These are phyloP conservation scores for Xylocopa sonorina DNA, from an alignment of 1,140 invertebrate species.

Conservation along the genomic window DNA sequence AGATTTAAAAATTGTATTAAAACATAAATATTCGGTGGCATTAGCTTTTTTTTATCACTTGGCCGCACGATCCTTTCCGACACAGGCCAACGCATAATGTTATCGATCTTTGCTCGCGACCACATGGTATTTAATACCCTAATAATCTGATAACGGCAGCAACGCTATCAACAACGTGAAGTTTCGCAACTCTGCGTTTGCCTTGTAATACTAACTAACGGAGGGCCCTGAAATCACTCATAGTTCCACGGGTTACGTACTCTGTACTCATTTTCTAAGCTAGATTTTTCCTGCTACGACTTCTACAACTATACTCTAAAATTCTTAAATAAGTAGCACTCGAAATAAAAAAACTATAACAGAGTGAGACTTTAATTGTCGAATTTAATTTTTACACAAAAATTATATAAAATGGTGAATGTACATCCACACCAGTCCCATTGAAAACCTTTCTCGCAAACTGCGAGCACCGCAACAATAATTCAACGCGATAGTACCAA, in stretches of 20 bases:
- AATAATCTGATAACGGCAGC: conserved; percentile 61
- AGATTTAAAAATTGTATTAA: neutral
- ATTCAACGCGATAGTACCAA: neutral
- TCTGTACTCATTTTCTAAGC: conserved; percentile 24
- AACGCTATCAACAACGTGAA: conserved; percentile 42
- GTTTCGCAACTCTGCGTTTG: conserved; percentile 59
- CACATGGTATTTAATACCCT: conserved; percentile 40
- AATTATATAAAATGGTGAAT: too few species aligned
- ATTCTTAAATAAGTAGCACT: too few species aligned
- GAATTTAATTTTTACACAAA: too few species aligned
- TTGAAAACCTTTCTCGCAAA: neutral
- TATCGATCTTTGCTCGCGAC: conserved; percentile 26
- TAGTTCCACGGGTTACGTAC: conserved; percentile 26
- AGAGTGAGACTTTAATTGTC: too few species aligned
- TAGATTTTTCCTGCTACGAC: too few species aligned
- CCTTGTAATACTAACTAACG: conserved; percentile 66
- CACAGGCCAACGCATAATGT: conserved; percentile 27
- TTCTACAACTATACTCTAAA: too few species aligned
- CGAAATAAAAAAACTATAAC: too few species aligned
- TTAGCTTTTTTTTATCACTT: neutral
- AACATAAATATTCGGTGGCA: neutral
- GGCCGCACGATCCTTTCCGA: neutral
- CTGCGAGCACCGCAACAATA: neutral
- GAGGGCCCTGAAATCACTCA: conserved; percentile 35
- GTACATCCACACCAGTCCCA: neutral